A percentile compares a stretch with the other conserved stretches of the same genome.
phyloP scores from a whole-genome alignment of 2,113 vertebrate genomes.

The Craseonycteris thonglongyai region DNA sequence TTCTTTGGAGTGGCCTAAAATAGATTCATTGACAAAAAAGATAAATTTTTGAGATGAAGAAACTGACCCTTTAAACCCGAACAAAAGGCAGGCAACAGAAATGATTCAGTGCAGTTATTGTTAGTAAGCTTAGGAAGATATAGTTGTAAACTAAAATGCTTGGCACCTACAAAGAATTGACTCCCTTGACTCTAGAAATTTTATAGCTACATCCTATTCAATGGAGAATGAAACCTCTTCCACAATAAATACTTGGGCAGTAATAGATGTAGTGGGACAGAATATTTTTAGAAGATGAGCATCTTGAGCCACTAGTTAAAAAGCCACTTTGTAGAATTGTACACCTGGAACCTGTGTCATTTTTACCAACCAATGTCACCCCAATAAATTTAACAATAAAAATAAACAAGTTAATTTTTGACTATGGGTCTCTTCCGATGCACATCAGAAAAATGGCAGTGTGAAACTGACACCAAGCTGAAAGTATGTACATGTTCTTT shows the following conservation, averaged over 20 bases:
- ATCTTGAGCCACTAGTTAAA: background rate
- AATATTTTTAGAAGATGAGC: background rate
- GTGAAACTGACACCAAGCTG: background rate
- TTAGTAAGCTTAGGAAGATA: too few species aligned
- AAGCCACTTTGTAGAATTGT: too few species aligned
- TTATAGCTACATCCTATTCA: background rate
- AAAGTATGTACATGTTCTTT: background rate
- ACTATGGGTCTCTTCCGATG: background rate
- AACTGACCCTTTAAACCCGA: background rate
- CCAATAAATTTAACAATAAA: too few species aligned
- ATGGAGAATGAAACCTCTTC: background rate
- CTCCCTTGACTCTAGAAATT: too few species aligned
- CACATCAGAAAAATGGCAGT: background rate
- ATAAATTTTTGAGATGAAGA: background rate
- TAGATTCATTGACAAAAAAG: background rate
- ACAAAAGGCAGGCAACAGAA: background rate
- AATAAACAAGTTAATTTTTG: background rate
- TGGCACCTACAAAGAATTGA: background rate
- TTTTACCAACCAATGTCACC: too few species aligned
- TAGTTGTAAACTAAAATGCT: background rate
- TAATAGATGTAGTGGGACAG: background rate
- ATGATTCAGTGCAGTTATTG: background rate
- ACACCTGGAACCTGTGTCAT: too few species aligned
- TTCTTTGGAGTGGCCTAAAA: background rate
- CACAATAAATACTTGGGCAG: background rate